These are phyloP conservation scores for Cladopsammia gracilis DNA, from an alignment of 64 coral and sea anemone genomes.

Conservation along the genomic window DNA sequence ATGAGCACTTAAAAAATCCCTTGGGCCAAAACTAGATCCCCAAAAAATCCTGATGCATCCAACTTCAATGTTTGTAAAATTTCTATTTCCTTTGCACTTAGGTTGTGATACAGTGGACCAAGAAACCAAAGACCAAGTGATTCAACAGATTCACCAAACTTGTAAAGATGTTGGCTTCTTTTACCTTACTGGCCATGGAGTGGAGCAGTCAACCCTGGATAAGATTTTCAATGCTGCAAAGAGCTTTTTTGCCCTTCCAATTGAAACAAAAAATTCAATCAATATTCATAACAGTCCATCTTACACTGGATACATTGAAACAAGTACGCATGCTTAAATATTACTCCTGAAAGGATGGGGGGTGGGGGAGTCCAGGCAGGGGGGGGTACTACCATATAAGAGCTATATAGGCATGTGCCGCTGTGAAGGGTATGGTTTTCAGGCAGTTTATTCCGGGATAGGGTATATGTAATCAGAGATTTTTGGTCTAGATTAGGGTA, in stretches of 20 bases:
- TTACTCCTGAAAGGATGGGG: too few species aligned
- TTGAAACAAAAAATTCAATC: not conserved
- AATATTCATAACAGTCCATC: not conserved
- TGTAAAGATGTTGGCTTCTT: constrained; percentile 36
- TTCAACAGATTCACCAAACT: constrained; percentile 16
- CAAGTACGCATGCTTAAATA: not conserved
- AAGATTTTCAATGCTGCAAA: not conserved
- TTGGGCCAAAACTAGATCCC: too few species aligned
- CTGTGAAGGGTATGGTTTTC: too few species aligned
- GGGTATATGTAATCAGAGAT: too few species aligned
- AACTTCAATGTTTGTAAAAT: not conserved
- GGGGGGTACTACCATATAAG: too few species aligned
- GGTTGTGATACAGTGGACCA: not conserved
- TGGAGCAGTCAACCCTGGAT: constrained; percentile 1
- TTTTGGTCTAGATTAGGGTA: too few species aligned
- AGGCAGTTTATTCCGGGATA: too few species aligned
- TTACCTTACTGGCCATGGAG: constrained; percentile 17
- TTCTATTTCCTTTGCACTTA: not conserved
- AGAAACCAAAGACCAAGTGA: not conserved
- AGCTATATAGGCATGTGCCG: too few species aligned
- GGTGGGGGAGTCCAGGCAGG: too few species aligned
- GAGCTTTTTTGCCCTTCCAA: constrained; percentile 5
- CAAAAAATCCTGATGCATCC: not conserved
- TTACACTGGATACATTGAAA: constrained; percentile 2
- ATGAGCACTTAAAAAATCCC: too few species aligned